phyloP scores from a whole-genome alignment of 2,888 invertebrate genomes.

The Eilema depressum region DNA sequence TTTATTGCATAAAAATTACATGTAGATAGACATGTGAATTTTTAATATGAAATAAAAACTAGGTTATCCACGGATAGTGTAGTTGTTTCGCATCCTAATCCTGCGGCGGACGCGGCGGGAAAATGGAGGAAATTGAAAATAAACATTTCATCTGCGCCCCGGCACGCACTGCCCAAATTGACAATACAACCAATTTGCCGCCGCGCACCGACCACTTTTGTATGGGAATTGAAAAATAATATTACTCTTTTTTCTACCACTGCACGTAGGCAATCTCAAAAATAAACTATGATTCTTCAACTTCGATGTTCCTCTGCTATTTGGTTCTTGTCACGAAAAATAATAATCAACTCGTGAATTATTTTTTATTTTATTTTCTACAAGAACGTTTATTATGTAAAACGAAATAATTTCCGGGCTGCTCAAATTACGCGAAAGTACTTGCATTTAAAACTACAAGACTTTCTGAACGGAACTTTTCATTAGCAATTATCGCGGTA shows the following conservation, averaged over 20 bases:
- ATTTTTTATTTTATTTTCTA: conserved; percentile 11
- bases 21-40: not conserved
- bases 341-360: conserved; percentile 30
- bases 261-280: conserved; percentile 79
- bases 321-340: conserved; percentile 38
- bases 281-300: conserved; percentile 78
- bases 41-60: conserved; percentile 49
- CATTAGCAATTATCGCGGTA: conserved; percentile 42
- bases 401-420: conserved; percentile 8
- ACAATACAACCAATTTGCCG: conserved; percentile 87
- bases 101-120: conserved; percentile 78
- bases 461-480: conserved; percentile 29
- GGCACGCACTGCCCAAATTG: conserved; percentile 87
- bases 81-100: conserved; percentile 79
- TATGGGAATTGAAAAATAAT: conserved; percentile 87
- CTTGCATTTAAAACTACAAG: conserved; percentile 18
- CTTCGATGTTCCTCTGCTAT: conserved; percentile 46
- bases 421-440: conserved; percentile 18
- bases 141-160: conserved; percentile 85
- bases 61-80: conserved; percentile 59
- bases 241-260: conserved; percentile 82
- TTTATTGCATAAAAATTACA: not conserved
- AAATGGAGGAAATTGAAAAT: conserved; percentile 87
- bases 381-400: conserved; percentile 6
- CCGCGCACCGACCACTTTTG: conserved; percentile 85